phyloP scores from a whole-genome alignment of 2,888 invertebrate species.

The Catonia carolina region DNA sequence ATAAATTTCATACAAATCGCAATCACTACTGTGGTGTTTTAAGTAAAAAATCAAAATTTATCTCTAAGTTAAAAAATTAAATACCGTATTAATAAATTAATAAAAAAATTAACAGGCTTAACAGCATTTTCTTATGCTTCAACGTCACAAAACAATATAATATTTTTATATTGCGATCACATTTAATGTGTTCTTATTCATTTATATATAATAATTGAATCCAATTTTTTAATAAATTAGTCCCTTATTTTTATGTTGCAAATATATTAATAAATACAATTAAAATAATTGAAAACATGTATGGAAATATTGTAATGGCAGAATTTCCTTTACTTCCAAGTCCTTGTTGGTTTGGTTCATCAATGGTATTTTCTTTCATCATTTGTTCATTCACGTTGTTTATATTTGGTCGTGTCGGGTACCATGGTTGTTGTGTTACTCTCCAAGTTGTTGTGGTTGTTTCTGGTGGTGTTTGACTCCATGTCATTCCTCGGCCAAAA shows the following conservation, averaged over 20 bases:
- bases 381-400: conserved; percentile 43
- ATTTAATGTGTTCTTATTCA: too few species aligned
- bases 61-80: too few species aligned
- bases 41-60: too few species aligned
- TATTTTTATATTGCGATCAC: too few species aligned
- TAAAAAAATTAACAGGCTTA: too few species aligned
- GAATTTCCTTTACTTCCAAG: conserved; percentile 34
- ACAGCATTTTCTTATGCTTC: too few species aligned
- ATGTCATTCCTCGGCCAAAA: conserved; percentile 48
- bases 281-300: background rate
- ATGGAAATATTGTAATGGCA: background rate
- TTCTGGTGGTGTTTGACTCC: conserved; percentile 38
- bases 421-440: conserved; percentile 36
- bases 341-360: conserved; percentile 53
- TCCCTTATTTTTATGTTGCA: background rate
- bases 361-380: conserved; percentile 47
- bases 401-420: conserved; percentile 21
- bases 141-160: too few species aligned
- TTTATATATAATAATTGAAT: too few species aligned
- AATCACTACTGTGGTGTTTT: too few species aligned
- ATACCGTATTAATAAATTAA: too few species aligned
- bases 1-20: too few species aligned
- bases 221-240: too few species aligned
- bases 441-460: conserved; percentile 24
- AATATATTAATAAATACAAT: background rate